These are phyloP conservation scores for Cyanoderma ruficeps DNA, from an alignment of 2,113 vertebrate genomes.

Conservation along the genomic window DNA sequence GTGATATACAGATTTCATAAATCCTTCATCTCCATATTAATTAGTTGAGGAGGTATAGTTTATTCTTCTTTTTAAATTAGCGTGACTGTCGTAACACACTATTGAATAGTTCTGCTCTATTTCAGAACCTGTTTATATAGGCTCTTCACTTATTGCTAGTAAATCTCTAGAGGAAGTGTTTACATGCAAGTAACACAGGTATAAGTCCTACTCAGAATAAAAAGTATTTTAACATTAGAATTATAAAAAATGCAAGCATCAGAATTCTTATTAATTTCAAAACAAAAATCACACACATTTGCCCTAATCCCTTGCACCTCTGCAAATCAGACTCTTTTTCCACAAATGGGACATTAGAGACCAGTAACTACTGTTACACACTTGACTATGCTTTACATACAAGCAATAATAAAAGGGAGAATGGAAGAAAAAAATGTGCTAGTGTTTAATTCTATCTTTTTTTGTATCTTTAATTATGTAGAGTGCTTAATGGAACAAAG, in stretches of 20 bases:
- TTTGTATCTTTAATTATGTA: slow-evolving; percentile 10
- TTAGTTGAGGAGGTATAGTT: not conserved
- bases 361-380: accelerated
- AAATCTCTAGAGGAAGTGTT: not conserved
- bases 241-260: not conserved
- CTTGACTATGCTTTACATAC: not conserved
- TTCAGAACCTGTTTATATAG: not conserved
- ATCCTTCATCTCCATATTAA: not conserved
- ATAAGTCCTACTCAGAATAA: not conserved
- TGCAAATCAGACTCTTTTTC: not conserved
- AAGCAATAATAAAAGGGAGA: not conserved
- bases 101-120: not conserved
- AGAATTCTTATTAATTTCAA: not conserved
- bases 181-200: not conserved
- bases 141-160: not conserved
- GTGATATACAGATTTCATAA: not conserved
- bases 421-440: not conserved
- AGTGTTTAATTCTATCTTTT: not conserved
- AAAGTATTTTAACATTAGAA: not conserved
- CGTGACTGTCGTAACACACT: not conserved
- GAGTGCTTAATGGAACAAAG: not conserved
- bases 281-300: not conserved
- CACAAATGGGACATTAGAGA: not conserved
- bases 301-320: not conserved
- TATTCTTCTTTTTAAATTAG: not conserved